phyloP scores from a whole-genome alignment of 2,113 vertebrate genomes.

The Rhinoderma darwinii region DNA sequence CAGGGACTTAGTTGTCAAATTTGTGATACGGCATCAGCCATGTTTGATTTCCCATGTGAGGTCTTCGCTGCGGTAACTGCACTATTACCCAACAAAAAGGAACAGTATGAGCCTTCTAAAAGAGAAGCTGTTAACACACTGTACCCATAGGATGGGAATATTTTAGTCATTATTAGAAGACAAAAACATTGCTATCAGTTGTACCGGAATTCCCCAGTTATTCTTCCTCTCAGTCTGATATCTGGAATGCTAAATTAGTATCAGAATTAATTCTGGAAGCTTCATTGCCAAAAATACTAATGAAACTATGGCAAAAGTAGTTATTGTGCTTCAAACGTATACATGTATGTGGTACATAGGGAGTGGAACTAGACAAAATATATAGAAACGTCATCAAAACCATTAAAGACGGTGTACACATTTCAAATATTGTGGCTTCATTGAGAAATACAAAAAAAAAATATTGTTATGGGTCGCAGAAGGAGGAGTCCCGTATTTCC shows the following conservation, averaged over 20 bases:
- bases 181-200: not conserved
- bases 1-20: too few relatives aligned
- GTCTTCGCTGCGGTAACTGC: not conserved
- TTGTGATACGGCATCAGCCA: not conserved
- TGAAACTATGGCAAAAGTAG: not conserved
- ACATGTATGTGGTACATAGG: too few relatives aligned
- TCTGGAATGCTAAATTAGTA: not conserved
- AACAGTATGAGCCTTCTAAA: not conserved
- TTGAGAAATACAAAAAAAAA: not conserved
- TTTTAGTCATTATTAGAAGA: not conserved
- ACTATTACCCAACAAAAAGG: not conserved
- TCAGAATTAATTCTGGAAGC: not conserved
- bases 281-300: not conserved
- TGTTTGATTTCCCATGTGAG: slow-evolving; percentile 12
- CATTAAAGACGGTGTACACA: not conserved
- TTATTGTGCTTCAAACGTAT: too few relatives aligned
- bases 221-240: not conserved
- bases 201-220: not conserved
- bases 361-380: too few relatives aligned
- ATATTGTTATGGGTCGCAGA: not conserved
- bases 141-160: not conserved
- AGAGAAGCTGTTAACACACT: not conserved
- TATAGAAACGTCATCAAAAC: too few relatives aligned
- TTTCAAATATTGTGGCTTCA: not conserved
- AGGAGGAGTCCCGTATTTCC: not conserved